Evolutionary conservation across 2,888 invertebrate genomes (phyloP), one percentile per base, ranked within the genome.

Genomic region (Cheilosia grossa): DNA sequence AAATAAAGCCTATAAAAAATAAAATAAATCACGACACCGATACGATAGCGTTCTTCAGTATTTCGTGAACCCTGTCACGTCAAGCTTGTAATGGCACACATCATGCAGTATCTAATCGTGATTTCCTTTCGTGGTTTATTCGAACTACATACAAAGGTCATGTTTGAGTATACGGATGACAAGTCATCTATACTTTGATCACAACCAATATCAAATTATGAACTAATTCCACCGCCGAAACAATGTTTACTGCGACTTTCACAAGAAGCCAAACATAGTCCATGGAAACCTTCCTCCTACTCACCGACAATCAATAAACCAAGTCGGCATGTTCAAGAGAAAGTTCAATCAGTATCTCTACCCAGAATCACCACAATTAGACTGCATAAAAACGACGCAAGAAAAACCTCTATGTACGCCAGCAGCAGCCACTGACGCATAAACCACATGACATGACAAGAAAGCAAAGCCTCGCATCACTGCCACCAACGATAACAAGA

Each of bases 281-380:
- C 42, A 37, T 64, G 63, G 56, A 66, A 58, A 44, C 51, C 72
- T 44, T 74, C 64, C 70, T 37, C 53, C 70, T 53, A 58, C 64
- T 49, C 47, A 59, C 49, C 44, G 30, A 40, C 64, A 56, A 63
- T 72, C 42, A 63, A 58, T 42, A 21, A 67, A 73, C 72, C 67
- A 70, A 80, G 58, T 63, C 51, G 69, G 73, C 64, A 49, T 21
- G 2, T 17, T 54, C 13, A 51, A 59, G 81, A 85, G 85, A 85
- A 85, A 85, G 85, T 85, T 70, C 74, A 74, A 83, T 80, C 69
- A 64, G 64, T 63, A 61, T 69, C 63, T 72, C 49, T 47, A 9
- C 42, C 58, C 63, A 59, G 61, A 63, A 70, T 69, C 58, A 80
- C 83, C 81, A 75, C 85, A 85, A 85, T 85, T 81, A 85, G 81